Conservation (phyloP, 2,113 vertebrate species). For the Salminus brasiliensis region DNA sequence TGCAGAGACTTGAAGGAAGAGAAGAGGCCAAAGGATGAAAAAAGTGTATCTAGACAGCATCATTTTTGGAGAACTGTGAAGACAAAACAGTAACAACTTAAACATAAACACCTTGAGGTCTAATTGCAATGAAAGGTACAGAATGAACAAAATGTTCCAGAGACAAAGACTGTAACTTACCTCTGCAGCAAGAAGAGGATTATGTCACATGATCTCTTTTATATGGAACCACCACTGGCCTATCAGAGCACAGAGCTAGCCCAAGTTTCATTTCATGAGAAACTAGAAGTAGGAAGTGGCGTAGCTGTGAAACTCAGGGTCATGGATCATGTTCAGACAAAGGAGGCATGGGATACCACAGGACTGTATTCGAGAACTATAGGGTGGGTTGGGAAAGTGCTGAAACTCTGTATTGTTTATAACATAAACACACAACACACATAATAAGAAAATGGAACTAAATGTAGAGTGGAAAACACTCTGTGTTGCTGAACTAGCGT, state of each 20-base stretch:
- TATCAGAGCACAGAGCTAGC: background rate
- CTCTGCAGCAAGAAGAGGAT: background rate
- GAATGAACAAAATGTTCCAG: background rate
- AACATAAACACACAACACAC: too few relatives aligned
- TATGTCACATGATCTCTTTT: background rate
- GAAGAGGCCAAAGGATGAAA: conserved; percentile 51
- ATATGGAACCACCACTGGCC: background rate
- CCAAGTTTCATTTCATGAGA: conserved; percentile 10
- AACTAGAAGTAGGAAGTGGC: background rate
- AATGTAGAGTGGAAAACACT: too few relatives aligned
- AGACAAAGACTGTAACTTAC: background rate
- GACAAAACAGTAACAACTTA: background rate
- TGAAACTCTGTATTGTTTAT: too few relatives aligned
- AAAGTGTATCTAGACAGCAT: background rate
- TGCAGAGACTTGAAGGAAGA: conserved; percentile 52
- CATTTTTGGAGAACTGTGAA: conserved; percentile 17
- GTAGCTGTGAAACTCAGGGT: background rate
- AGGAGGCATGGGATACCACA: background rate
- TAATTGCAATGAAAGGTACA: too few relatives aligned
- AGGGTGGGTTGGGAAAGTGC: background rate
- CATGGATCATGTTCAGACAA: background rate
- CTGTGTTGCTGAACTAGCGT: too few relatives aligned
- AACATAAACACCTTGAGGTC: background rate
- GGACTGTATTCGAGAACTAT: background rate
- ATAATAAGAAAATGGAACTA: too few relatives aligned